phyloP scores from a whole-genome alignment of 2,797 vertebrate species.

The Syngnathus acus region DNA sequence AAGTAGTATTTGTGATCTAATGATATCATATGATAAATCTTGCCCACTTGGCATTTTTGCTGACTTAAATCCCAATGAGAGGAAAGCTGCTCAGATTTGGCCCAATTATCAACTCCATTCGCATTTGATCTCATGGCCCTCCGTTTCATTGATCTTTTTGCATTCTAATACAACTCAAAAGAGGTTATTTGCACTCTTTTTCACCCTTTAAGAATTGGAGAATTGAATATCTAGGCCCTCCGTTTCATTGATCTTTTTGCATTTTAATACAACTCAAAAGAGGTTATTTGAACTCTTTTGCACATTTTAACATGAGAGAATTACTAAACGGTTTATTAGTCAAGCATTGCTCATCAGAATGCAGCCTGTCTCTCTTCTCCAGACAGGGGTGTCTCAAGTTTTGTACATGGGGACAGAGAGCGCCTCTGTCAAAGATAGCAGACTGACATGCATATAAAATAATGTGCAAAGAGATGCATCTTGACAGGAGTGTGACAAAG shows the following conservation, averaged over 20 bases:
- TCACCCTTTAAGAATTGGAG: no score
- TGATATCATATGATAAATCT: no score
- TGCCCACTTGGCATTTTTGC: not conserved
- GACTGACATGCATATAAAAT: conserved; percentile 49
- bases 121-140: not conserved
- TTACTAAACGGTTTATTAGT: conserved; percentile 43
- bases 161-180: not conserved
- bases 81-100: not conserved
- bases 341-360: conserved; percentile 50
- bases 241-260: not conserved
- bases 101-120: not conserved
- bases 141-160: not conserved
- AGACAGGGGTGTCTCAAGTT: conserved; percentile 44
- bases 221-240: not conserved
- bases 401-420: conserved; percentile 37
- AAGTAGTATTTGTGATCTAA: no score
- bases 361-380: conserved; percentile 45
- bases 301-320: not conserved
- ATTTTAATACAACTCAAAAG: not conserved
- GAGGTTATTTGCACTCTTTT: not conserved
- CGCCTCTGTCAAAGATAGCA: conserved; percentile 37
- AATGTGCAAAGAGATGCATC: conserved; percentile 43
- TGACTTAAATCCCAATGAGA: not conserved
- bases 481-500: conserved; percentile 43
- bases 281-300: not conserved